phyloP scores from a whole-genome alignment of 2,113 vertebrate genomes.

The Crotalus viridis region DNA sequence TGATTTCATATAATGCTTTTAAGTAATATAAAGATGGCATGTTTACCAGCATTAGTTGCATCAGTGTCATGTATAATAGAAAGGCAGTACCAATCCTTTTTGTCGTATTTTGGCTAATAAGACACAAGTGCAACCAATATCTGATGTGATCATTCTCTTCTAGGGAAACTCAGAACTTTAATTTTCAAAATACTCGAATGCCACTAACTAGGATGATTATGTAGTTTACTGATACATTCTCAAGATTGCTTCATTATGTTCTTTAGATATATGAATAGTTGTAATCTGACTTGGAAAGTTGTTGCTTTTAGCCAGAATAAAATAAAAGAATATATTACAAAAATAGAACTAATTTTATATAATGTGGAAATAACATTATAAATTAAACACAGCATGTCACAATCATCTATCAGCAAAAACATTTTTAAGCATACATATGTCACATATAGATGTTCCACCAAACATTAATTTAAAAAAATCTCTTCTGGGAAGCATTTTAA shows the following conservation, averaged over 20 bases:
- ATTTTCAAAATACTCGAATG: background rate
- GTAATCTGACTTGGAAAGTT: background rate
- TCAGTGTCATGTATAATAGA: background rate
- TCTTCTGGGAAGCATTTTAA: background rate
- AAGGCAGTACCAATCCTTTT: background rate
- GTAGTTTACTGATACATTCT: background rate
- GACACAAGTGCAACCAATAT: background rate
- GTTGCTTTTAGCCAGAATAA: background rate
- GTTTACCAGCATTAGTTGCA: background rate
- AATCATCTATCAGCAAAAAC: background rate
- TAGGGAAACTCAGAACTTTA: background rate
- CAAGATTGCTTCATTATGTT: background rate
- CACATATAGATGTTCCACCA: background rate
- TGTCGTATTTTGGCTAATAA: background rate
- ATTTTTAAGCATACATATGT: background rate
- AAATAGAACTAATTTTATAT: background rate
- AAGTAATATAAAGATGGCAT: background rate
- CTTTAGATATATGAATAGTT: background rate
- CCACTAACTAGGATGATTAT: background rate
- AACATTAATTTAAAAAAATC: background rate
- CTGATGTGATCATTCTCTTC: background rate
- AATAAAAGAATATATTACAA: background rate
- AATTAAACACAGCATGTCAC: background rate
- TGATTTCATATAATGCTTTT: background rate
- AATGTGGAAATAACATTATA: background rate